These are phyloP conservation scores for Pampus argenteus DNA, from an alignment of 2,797 vertebrate species.

Conservation along the genomic window DNA sequence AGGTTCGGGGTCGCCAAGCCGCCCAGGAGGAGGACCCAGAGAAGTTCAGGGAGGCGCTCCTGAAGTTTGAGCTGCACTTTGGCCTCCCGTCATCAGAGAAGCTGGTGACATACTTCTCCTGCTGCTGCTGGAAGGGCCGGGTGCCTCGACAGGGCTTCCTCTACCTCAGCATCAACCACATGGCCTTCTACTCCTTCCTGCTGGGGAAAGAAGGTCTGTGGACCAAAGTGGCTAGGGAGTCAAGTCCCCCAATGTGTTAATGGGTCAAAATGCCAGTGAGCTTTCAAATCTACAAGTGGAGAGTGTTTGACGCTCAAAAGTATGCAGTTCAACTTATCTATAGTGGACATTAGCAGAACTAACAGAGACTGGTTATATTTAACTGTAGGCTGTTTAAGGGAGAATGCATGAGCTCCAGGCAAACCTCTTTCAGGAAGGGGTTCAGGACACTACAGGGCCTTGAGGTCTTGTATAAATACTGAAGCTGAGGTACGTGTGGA, in stretches of 20 bases:
- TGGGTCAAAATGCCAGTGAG: background rate
- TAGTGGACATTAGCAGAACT: too few relatives aligned
- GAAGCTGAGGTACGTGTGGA: too few relatives aligned
- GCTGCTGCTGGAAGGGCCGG: slow-evolving; percentile 97
- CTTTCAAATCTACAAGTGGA: too few relatives aligned
- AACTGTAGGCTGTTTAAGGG: too few relatives aligned
- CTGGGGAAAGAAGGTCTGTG: slow-evolving; percentile 95
- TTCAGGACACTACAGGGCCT: too few relatives aligned
- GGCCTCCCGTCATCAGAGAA: slow-evolving; percentile 92
- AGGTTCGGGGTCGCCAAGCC: slow-evolving; percentile 89
- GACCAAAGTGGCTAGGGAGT: slow-evolving; percentile 8
- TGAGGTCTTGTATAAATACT: too few relatives aligned
- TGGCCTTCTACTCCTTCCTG: slow-evolving; percentile 98
- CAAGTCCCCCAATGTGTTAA: background rate
- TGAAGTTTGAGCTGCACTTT: slow-evolving; percentile 94
- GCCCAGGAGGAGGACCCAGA: slow-evolving; percentile 94
- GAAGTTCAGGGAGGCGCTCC: slow-evolving; percentile 92
- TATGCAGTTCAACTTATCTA: too few relatives aligned
- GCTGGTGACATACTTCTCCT: slow-evolving; percentile 93
- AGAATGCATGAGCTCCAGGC: too few relatives aligned
- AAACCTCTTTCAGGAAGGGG: too few relatives aligned
- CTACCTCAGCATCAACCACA: slow-evolving; percentile 96
- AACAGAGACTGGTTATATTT: too few relatives aligned
- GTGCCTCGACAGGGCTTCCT: slow-evolving; percentile 98
- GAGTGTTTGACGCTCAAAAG: too few relatives aligned